phyloP scores from a whole-genome alignment of 2,888 invertebrate genomes.

The Cerceris rybyensis region DNA sequence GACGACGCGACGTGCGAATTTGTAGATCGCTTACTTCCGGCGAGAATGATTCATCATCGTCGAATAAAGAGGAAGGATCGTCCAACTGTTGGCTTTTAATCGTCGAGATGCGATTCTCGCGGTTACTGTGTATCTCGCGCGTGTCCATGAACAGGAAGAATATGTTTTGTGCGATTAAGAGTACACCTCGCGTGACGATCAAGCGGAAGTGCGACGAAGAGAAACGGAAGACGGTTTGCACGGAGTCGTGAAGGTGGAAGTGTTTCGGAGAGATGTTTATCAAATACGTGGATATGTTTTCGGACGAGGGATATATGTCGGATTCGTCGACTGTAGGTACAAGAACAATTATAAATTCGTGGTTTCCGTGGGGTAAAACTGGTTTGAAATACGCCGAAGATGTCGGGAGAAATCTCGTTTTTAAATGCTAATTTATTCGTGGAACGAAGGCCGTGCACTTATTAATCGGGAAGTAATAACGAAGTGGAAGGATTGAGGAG shows the following conservation, averaged over 20 bases:
- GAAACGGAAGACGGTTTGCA: too few species aligned
- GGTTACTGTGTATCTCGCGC: background rate
- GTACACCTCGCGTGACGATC: too few species aligned
- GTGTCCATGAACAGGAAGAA: background rate
- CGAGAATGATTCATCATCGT: constrained; percentile 35
- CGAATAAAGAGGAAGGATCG: background rate
- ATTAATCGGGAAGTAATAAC: background rate
- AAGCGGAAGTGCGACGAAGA: background rate
- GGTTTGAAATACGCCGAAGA: background rate
- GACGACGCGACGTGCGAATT: background rate
- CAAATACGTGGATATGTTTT: constrained; percentile 68
- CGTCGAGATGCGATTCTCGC: constrained; percentile 4
- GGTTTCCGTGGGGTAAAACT: background rate
- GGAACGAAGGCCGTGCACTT: constrained; percentile 15
- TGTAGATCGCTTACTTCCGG: constrained; percentile 36
- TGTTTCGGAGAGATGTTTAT: constrained; percentile 59
- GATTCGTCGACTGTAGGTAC: constrained; percentile 64
- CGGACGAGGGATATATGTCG: constrained; percentile 69
- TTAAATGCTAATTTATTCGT: constrained; percentile 40
- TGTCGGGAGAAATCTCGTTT: too few species aligned
- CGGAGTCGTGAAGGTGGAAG: background rate
- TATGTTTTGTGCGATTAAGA: background rate
- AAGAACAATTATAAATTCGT: background rate
- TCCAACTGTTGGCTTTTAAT: background rate
- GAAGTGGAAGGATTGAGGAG: too few species aligned